Percentiles rank a stretch among this genome's conserved stretches.
Conservation (phyloP, 2,797 vertebrate genomes). For the Clarias laeviceps region DNA sequence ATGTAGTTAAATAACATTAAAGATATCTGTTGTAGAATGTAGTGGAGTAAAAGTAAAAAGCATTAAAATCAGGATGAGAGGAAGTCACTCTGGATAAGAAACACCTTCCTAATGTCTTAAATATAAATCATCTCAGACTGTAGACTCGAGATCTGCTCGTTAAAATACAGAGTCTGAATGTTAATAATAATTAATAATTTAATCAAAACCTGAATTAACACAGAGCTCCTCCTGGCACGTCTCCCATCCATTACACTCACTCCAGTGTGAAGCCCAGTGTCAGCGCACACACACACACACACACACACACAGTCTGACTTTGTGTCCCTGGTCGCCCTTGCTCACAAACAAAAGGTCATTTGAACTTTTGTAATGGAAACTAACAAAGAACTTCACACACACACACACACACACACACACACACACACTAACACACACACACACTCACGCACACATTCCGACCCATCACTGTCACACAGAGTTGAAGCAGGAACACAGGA, state of each 20-base stretch:
- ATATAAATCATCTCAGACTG: not conserved
- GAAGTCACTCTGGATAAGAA: not conserved
- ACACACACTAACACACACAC: conserved; percentile 9
- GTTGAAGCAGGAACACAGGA: not conserved
- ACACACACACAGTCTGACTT: conserved; percentile 54
- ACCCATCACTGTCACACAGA: not conserved
- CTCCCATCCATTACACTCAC: conserved; percentile 64
- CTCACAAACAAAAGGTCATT: conserved; percentile 66
- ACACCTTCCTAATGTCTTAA: not conserved
- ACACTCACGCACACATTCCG: not conserved
- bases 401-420: conserved; percentile 14
- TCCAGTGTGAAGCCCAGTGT: conserved; percentile 57
- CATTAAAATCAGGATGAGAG: too few relatives aligned
- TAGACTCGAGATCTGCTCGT: not conserved
- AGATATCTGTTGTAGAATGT: too few relatives aligned
- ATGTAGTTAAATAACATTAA: too few relatives aligned
- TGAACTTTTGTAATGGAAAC: conserved; percentile 64
- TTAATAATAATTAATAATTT: not conserved
- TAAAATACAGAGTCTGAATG: not conserved
- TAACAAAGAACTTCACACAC: conserved; percentile 29
- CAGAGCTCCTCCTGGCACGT: conserved; percentile 60
- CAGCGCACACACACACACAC: conserved; percentile 37
- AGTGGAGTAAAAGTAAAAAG: too few relatives aligned
- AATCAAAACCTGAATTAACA: conserved; percentile 17
- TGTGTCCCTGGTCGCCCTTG: conserved; percentile 61